Evolutionary conservation across 2,113 vertebrate species (phyloP), one percentile per base, ranked within the genome.

Genomic region (Physeter macrocephalus): DNA sequence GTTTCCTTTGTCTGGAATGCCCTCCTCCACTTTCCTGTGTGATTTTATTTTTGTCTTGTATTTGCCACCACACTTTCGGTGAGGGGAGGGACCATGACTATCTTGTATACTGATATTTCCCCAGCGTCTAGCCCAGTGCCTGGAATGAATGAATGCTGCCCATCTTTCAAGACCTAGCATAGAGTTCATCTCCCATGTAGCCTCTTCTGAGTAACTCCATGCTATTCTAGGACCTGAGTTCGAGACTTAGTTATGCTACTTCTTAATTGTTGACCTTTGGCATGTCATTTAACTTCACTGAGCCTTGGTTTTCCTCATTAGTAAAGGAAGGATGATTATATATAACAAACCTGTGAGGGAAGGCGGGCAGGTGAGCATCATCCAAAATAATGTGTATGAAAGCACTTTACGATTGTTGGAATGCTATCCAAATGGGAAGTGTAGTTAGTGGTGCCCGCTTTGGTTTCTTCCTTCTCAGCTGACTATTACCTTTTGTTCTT

Each of bases 11-110:
- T 87, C 23, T 87, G 92, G 67, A 86, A 82, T 17, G 67, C 20
- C 54, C 11, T 94, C 36, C 27, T 89, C 49, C 21, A 12, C n/a
- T 78, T 95, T 92, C 31, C 39, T 72, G 34, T 52, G 54, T 54
- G 49, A 59, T 89, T 74, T 83, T 59, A 52, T 95, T 83, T 95
- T 95, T 85, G 31, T 66, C 92, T 89, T 67, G 21, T 87, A 31
- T 49, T 87, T 96, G 46, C 57, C 71, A 34, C 12, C 29, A 88
- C 31, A 14, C 36, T 87, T 57, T 29, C 78, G n/a, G 5, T 77
- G 92, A 78, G 41, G 69, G 49, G 20, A 78, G 39, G 43, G 66
- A 80, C 77, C 8, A 2, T 49, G 67, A 49, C 62, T 64, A 14
- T 89, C 29, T 84, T 61, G 36, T 54, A 5, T 54, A 46, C 64